Base-by-base conservation (phyloP, 37 sponge, comb jelly and placozoan genomes). In the Geodia barretti region DNA sequence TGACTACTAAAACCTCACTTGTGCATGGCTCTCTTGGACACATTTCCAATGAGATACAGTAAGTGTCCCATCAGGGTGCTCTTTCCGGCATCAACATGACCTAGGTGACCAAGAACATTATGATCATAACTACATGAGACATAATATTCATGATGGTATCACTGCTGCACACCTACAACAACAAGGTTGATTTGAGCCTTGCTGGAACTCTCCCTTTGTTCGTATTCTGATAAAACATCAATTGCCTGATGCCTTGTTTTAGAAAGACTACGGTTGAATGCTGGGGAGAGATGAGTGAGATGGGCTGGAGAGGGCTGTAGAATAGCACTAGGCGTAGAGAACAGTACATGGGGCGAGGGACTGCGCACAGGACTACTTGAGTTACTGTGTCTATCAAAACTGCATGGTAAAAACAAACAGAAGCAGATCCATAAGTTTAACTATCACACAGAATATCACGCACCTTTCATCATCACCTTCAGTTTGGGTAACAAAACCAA, bases 11-110 rank as follows among this genome's bases (percentile, higher is more conserved):
- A 35, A 32, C 65, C 90, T 83, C 80, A 92, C 91, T 98, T 98
- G 87, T 96, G 96, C 92, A 96, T 91, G n/a, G 81, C 73, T 43
- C 79, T 91, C 84, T 98, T 89, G 30, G 85, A 78, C 64, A 99
- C 95, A 19, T 82, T 70, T 60, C 99, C 99, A 35, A 96, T 75
- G 0, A 86, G 86, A 72, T 81, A 92, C 11, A 99, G 90, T 11
- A 99, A 73, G 62, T 99, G 99, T 23, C 99, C 99, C 99, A 99
- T 96, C 31, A 99, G 84, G 1, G 99, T 99, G 66, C 97, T 96
- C 95, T 99, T 99, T 8, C 99, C 99, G 33, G 99, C 97, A 82
- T 99, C 99, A 38, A 99, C 99, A 78, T 99, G 99, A 68, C 99
- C 99, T 89, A 24, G 4, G 8, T 66, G 30, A 28, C 11, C 26